phyloP scores from a whole-genome alignment of 2,888 invertebrate genomes.

The Eupithecia tripunctaria region DNA sequence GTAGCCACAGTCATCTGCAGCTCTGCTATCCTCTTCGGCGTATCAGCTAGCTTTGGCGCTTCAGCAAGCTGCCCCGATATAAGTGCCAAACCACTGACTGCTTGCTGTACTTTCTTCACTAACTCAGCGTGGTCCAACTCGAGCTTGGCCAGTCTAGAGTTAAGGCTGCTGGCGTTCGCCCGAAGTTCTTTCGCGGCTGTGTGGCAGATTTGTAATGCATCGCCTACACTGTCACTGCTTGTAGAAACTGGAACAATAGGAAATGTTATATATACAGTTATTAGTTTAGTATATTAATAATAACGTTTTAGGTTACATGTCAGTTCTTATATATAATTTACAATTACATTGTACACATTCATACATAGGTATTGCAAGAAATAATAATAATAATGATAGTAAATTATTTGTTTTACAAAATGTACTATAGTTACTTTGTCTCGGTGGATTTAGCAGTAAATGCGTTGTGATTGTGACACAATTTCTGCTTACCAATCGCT shows the following conservation, averaged over 20 bases:
- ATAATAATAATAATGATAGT: no score
- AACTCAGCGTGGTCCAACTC: constrained; percentile 81
- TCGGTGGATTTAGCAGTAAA: no score
- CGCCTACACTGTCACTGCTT: constrained; percentile 88
- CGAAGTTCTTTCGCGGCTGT: constrained; percentile 87
- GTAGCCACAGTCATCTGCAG: constrained; percentile 84
- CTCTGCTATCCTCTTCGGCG: constrained; percentile 82
- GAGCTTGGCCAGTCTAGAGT: constrained; percentile 83
- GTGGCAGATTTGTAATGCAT: constrained; percentile 89
- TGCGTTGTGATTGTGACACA: no score
- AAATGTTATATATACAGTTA: not conserved
- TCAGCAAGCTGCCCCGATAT: constrained; percentile 85
- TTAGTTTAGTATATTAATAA: no score
- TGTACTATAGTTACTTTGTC: no score
- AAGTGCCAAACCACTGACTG: constrained; percentile 76
- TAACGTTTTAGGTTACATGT: no score
- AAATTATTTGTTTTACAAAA: no score
- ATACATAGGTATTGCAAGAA: no score
- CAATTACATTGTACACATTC: no score
- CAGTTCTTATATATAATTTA: no score
- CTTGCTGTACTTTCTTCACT: constrained; percentile 65
- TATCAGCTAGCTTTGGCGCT: constrained; percentile 85
- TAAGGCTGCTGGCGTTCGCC: constrained; percentile 87
- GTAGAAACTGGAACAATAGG: constrained; percentile 83
- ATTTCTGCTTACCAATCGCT: no score